Conservation (phyloP, 2,888 invertebrate species). For the Nephrotoma appendiculata region DNA sequence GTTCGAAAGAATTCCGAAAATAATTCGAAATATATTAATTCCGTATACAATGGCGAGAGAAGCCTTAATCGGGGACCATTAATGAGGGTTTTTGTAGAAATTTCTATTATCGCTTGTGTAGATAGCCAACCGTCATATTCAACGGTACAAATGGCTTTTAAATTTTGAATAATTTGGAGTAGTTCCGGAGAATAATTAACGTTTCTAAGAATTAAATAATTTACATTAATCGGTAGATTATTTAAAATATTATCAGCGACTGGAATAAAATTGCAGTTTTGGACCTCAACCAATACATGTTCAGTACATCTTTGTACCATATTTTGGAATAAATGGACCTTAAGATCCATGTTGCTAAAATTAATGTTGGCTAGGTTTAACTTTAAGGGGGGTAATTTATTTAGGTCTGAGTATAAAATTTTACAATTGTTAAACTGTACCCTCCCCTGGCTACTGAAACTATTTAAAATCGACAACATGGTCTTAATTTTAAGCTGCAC, state of each 20-base stretch:
- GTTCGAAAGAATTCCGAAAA: not conserved
- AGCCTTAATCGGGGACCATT: not conserved
- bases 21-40: not conserved
- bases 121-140: not conserved
- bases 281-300: not conserved
- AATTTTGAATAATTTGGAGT: not conserved
- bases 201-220: not conserved
- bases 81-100: not conserved
- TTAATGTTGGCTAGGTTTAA: not conserved
- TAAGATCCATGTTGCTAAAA: not conserved
- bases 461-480: not conserved
- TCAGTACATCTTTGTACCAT: not conserved
- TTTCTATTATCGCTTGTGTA: not conserved
- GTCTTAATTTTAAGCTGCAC: not conserved
- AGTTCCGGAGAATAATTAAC: not conserved
- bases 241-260: not conserved
- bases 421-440: not conserved
- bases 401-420: not conserved
- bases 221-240: not conserved
- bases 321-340: not conserved
- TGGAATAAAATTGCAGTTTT: not conserved
- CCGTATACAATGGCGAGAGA: not conserved
- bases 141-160: not conserved
- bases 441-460: not conserved
- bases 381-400: not conserved